A percentile compares a stretch with the other conserved stretches of the same genome.
phyloP scores from a whole-genome alignment of 2,113 vertebrate genomes.

The Protomyctophum bolini region DNA sequence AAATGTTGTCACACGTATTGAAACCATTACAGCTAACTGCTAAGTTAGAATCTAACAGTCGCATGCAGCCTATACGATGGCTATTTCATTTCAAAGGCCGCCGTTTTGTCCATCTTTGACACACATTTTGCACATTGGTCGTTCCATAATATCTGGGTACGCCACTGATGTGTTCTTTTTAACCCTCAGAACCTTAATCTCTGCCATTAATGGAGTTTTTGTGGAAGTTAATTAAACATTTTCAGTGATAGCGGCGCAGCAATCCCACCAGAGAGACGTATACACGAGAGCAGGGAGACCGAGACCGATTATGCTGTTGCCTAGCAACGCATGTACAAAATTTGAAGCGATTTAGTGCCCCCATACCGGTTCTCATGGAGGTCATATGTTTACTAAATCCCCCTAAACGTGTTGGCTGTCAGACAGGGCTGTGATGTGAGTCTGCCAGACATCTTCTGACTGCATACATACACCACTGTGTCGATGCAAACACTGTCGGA shows the following conservation, averaged over 20 bases:
- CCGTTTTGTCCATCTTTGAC: conserved; percentile 16
- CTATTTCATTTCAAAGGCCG: conserved; percentile 44
- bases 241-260: conserved; percentile 70
- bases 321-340: conserved; percentile 84
- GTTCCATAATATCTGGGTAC: conserved; percentile 16
- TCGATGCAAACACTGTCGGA: conserved; percentile 38
- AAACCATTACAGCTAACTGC: conserved; percentile 10
- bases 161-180: conserved; percentile 41
- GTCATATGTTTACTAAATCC: conserved; percentile 75
- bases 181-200: conserved; percentile 70
- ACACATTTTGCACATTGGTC: conserved; percentile 24
- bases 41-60: conserved; percentile 9
- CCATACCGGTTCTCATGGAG: conserved; percentile 73
- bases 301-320: conserved; percentile 81
- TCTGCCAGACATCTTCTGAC: conserved; percentile 26
- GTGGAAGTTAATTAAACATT: conserved; percentile 78
- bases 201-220: conserved; percentile 75
- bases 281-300: conserved; percentile 58
- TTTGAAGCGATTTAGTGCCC: conserved; percentile 76
- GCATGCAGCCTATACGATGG: neutral
- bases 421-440: conserved; percentile 50
- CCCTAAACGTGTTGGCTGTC: conserved; percentile 61
- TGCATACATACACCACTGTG: neutral
- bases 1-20: neutral
- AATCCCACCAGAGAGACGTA: conserved; percentile 72